These are phyloP conservation scores for Bemisia tabaci DNA, from an alignment of 1,140 invertebrate species.

Conservation along the genomic window DNA sequence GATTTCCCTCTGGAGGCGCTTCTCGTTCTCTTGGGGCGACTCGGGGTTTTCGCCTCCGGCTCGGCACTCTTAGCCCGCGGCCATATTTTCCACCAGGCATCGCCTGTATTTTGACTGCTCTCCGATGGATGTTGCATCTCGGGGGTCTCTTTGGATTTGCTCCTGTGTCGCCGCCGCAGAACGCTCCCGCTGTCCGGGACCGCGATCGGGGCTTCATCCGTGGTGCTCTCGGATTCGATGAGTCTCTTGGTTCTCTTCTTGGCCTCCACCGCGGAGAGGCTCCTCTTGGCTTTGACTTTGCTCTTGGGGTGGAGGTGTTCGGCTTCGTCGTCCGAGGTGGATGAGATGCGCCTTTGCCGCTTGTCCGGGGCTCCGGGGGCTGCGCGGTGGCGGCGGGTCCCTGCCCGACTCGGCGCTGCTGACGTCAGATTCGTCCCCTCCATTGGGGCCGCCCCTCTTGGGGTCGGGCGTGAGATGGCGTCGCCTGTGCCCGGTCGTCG, in stretches of 20 bases:
- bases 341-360: neutral
- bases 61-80: conserved; percentile 1
- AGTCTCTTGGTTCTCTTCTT: neutral
- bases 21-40: neutral
- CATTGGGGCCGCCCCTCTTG: neutral
- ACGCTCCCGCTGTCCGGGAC: too few relatives aligned
- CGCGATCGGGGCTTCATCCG: neutral
- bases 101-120: neutral
- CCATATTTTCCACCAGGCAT: conserved; percentile 1
- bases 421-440: neutral
- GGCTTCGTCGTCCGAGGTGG: neutral
- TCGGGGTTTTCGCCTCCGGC: conserved; percentile 8
- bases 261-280: neutral
- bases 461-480: neutral
- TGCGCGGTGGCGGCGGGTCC: too few relatives aligned
- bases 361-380: too few relatives aligned
- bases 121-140: neutral
- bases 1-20: neutral
- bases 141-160: neutral
- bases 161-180: neutral
- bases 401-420: neutral
- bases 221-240: neutral
- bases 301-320: neutral
- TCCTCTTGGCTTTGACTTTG: neutral
- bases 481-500: neutral